A percentile compares a stretch with the other conserved stretches of the same genome.
These are phyloP conservation scores for Erpornis zantholeuca DNA, from an alignment of 2,113 vertebrate genomes.

Conservation along the genomic window DNA sequence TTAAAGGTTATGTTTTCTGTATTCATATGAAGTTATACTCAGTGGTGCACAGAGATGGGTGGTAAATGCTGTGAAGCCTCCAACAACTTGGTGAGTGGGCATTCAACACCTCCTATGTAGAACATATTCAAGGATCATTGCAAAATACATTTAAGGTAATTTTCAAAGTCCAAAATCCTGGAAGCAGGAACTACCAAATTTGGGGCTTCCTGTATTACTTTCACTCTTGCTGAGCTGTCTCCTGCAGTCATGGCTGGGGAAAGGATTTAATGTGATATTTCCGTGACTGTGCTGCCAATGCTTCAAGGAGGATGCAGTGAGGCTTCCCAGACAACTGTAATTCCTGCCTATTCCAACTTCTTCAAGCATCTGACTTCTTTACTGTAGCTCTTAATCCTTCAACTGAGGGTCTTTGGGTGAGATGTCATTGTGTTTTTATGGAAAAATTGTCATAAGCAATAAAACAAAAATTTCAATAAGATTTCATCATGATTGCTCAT, in stretches of 20 bases:
- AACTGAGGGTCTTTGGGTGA: background rate
- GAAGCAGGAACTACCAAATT: background rate
- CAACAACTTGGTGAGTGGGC: conserved; percentile 2
- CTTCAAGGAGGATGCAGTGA: background rate
- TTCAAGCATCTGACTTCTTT: background rate
- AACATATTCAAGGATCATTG: background rate
- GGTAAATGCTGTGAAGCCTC: background rate
- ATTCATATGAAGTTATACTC: background rate
- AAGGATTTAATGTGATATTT: background rate
- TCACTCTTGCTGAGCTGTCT: background rate
- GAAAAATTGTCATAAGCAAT: background rate
- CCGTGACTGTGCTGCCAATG: background rate
- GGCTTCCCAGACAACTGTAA: background rate
- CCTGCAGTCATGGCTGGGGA: background rate
- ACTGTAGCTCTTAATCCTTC: background rate
- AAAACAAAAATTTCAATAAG: background rate
- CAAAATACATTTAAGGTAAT: background rate
- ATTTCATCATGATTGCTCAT: background rate
- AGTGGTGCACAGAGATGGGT: background rate
- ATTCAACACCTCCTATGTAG: background rate
- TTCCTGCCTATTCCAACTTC: background rate
- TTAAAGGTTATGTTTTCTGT: background rate
- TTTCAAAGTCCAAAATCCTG: background rate
- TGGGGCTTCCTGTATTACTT: background rate
- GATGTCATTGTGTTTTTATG: background rate